phyloP scores from a whole-genome alignment of 2,888 invertebrate genomes.

The Hecatera dysodea region DNA sequence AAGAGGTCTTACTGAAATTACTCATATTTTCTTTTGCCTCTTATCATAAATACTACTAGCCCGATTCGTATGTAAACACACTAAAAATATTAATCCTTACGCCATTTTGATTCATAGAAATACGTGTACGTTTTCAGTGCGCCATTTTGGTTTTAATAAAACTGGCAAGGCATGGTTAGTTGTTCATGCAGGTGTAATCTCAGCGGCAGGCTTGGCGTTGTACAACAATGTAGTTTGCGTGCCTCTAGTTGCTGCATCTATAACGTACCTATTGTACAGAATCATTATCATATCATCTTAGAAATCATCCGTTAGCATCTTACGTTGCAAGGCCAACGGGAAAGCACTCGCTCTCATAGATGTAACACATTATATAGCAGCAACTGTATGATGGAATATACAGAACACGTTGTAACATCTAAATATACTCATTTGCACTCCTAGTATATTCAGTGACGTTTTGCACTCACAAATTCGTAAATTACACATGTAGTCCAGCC shows the following conservation, averaged over 20 bases:
- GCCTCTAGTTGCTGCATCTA: neutral
- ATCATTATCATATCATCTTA: neutral
- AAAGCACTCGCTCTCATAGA: neutral
- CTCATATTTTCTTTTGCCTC: constrained; percentile 7
- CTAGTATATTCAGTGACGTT: constrained; percentile 8
- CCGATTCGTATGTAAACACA: constrained; percentile 44
- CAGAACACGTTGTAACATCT: neutral
- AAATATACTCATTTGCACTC: constrained; percentile 13
- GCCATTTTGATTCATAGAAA: constrained; percentile 35
- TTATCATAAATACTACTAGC: constrained; percentile 47
- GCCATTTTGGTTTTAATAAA: neutral
- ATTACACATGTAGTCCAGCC: constrained; percentile 6
- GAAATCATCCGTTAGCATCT: too few species aligned
- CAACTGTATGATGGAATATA: neutral
- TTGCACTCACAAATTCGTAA: constrained; percentile 15
- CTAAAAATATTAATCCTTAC: constrained; percentile 28
- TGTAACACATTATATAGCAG: neutral
- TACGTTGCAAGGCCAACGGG: too few species aligned
- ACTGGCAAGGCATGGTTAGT: neutral
- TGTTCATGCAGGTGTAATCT: neutral
- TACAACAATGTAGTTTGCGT: neutral
- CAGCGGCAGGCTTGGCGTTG: neutral
- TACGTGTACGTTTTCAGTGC: neutral
- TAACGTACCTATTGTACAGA: neutral
- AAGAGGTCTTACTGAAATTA: constrained; percentile 33